Evolutionary conservation across 2,888 invertebrate species (phyloP), one percentile per base, ranked within the genome.

Genomic region (Mythimna impura): DNA sequence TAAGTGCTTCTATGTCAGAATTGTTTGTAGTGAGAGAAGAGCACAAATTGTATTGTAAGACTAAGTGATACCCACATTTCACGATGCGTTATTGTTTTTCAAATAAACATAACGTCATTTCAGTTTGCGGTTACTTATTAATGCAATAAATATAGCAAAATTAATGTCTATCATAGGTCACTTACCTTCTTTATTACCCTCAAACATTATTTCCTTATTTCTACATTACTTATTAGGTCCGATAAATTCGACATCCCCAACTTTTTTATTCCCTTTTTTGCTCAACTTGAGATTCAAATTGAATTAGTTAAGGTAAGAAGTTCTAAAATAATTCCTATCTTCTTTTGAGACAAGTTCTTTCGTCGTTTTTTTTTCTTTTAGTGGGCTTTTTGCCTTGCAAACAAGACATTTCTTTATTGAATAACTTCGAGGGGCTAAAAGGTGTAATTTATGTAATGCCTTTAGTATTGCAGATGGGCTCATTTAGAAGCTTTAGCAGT

Each of bases 281-380:
- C 66, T 76, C 57, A 80, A 80, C 66, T 81, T 75, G 75, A 83
- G 63, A 80, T 57, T 76, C 70, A 77, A 85, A 85, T 84, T 85
- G 83, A 85, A 85, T 84, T 83, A 84, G 75, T 83, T 76, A 84
- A 82, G 85, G 85, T 80, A 83, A 63, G 71, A 74, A 85, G 86
- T 83, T 85, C 66, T 76, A 72, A 84, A 83, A 86, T 75, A 83
- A 84, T 77, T 84, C 69, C 85, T 83, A 82, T 82, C 76, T 82
- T 71, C 82, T 85, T 82, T 78, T 67, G 66, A 82, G 79, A 71
- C 78, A 73, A 76, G 73, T 84, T 84, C 60, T 76, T 73, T 71
- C 75, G 63, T 74, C 79, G 64, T 71, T 76, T 76, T 71, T 85
- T 85, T 71, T 60, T 71, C n/a, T n/a, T 74, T 73, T 58, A 73